phyloP scores from a whole-genome alignment of 1,140 invertebrate species.

The Heterodera carotae region DNA sequence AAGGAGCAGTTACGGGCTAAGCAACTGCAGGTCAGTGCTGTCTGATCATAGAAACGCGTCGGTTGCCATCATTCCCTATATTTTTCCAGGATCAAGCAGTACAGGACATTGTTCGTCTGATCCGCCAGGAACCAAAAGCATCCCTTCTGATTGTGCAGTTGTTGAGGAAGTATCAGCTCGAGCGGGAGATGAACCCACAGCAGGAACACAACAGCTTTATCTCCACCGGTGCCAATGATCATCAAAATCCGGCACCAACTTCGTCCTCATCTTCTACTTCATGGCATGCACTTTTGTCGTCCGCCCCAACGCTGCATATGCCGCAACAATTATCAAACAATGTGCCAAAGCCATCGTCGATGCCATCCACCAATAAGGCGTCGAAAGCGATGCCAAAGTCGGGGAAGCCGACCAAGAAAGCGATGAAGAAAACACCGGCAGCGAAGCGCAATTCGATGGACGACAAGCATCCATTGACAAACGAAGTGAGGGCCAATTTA shows the following conservation, averaged over 20 bases:
- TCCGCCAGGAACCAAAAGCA: conserved; percentile 54
- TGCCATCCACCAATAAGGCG: not conserved
- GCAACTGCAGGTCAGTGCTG: not conserved
- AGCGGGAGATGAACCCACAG: conserved; percentile 28
- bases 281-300: no score
- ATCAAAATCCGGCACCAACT: no score
- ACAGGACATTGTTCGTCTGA: conserved; percentile 59
- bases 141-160: conserved; percentile 56
- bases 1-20: not conserved
- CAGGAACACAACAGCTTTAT: not conserved
- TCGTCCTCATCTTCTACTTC: no score
- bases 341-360: conserved; percentile 2
- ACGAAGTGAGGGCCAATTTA: no score
- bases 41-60: no score
- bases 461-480: not conserved
- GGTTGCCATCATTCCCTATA: no score
- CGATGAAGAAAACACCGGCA: not conserved
- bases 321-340: no score
- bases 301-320: no score
- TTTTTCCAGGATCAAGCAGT: conserved; percentile 45
- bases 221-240: conserved; percentile 1
- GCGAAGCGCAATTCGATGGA: not conserved
- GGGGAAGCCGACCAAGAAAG: not conserved
- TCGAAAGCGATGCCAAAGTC: not conserved
- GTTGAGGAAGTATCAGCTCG: conserved; percentile 52